Evolutionary conservation across 2,888 invertebrate species (phyloP).

Genomic region (Cerceris ruficornis): DNA sequence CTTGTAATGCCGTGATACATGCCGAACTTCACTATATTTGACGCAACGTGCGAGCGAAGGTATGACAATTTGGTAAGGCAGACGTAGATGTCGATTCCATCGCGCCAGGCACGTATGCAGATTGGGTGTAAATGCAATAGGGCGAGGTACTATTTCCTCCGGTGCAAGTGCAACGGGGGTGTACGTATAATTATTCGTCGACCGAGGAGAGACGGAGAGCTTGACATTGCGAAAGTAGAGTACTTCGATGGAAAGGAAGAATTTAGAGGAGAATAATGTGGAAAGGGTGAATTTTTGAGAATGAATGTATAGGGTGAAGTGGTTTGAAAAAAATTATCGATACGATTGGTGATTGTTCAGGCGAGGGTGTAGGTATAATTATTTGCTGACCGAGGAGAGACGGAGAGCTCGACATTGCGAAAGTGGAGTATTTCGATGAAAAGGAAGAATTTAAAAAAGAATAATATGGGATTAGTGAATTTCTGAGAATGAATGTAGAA

Average conservation of each 20-base stretch:
- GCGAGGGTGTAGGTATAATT: neutral
- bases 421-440: neutral
- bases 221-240: constrained; percentile 11
- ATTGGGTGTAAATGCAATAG: constrained; percentile 36
- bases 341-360: too few species aligned
- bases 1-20: constrained; percentile 24
- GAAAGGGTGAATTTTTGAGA: too few species aligned
- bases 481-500: too few species aligned
- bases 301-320: too few species aligned
- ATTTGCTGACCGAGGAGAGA: neutral
- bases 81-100: constrained; percentile 53
- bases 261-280: too few species aligned
- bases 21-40: constrained; percentile 32
- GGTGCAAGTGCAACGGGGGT: constrained; percentile 14
- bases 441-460: too few species aligned
- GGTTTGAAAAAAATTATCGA: too few species aligned
- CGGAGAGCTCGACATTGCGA: constrained; percentile 7
- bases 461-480: too few species aligned
- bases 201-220: neutral
- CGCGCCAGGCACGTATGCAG: constrained; percentile 21
- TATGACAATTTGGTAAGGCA: constrained; percentile 49
- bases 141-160: constrained; percentile 40
- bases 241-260: too few species aligned
- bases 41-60: constrained; percentile 28
- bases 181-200: neutral